Percentiles rank a stretch among this genome's conserved stretches.
Conservation (phyloP, 2,888 invertebrate species). For the Mallateleia sp. region DNA sequence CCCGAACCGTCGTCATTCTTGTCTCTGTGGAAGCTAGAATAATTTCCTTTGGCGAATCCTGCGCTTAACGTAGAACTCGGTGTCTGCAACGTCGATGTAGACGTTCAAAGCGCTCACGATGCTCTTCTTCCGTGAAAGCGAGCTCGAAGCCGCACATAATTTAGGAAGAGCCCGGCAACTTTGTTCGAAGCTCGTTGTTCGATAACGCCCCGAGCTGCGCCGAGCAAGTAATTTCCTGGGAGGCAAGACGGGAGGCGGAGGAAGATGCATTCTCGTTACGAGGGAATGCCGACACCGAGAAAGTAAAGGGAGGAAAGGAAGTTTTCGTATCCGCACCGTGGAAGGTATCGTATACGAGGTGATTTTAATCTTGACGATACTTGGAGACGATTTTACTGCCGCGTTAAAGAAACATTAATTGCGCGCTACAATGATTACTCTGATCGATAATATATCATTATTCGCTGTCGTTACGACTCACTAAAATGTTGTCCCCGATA, state of each 20-base stretch:
- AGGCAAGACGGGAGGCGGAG: conserved; percentile 70
- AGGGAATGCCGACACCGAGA: conserved; percentile 76
- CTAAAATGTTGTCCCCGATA: conserved; percentile 29
- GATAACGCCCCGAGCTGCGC: conserved; percentile 82
- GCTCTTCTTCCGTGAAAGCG: conserved; percentile 78
- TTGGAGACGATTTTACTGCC: conserved; percentile 73
- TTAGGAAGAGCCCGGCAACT: conserved; percentile 82
- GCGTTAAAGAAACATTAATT: conserved; percentile 77
- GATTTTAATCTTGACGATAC: conserved; percentile 78
- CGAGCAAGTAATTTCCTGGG: conserved; percentile 81
- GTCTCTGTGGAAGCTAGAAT: conserved; percentile 74
- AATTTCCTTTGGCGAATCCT: conserved; percentile 76
- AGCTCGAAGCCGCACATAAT: conserved; percentile 82
- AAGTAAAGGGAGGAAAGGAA: conserved; percentile 77
- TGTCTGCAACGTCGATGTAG: conserved; percentile 76
- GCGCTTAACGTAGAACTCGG: conserved; percentile 73
- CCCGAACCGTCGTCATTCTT: conserved; percentile 71
- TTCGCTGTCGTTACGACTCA: conserved; percentile 50
- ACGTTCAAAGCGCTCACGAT: conserved; percentile 76
- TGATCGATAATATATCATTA: conserved; percentile 71
- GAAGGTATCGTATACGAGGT: conserved; percentile 68
- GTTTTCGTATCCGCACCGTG: conserved; percentile 66
- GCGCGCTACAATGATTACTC: conserved; percentile 60
- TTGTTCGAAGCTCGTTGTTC: conserved; percentile 83
- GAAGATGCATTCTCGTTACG: conserved; percentile 78